Base-by-base conservation (phyloP, 2,113 vertebrate genomes). In the Gallinago paraguaiae region DNA sequence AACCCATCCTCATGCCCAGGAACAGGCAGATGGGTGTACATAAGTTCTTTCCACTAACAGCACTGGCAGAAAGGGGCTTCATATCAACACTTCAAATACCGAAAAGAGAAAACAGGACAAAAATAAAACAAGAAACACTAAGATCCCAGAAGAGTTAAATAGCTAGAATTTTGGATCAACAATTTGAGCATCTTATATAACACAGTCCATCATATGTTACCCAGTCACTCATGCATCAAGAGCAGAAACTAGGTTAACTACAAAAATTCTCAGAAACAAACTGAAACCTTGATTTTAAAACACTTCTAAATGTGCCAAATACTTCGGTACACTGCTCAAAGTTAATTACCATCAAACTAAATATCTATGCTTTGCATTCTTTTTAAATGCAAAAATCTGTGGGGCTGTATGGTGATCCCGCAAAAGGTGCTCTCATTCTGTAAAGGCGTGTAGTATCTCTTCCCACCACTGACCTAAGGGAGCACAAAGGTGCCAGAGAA, bases 121-220 rank as follows among this genome's bases (percentile, higher is more conserved):
- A 97, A 95, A 97, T 96, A 96, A 95, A 96, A 91, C 87, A 90
- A 94, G 92, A 95, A 96, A 95, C 94, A 89, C 93, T 93, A 75
- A 84, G 82, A 96, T 91, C 90, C 78, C 89, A 93, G 91, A 95
- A 97, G 94, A 96, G 95, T 95, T 97, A 95, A 97, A 92, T 72
- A 95, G 93, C 94, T 96, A 95, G 93, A 95, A 95, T 92, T 96
- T 82, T 89, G 89, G 96, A 97, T 91, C 96, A 95, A 97, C 94
- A 94, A 90, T 96, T 82, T 91, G 84, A 95, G 87, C 93, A 96
- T 96, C 93, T 96, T 97, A 96, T 75, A 77, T 97, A 97, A 96
- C 90, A 65, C 70, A 74, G 95, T 95, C 95, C 92, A 96, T 97
- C 94, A 95, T 95, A 97, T 96, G 94, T 69, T 91, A 96, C 75